Percentiles rank a stretch among this genome's conserved stretches.
Conservation (phyloP, 2,888 invertebrate species). For the Euproctis similis region DNA sequence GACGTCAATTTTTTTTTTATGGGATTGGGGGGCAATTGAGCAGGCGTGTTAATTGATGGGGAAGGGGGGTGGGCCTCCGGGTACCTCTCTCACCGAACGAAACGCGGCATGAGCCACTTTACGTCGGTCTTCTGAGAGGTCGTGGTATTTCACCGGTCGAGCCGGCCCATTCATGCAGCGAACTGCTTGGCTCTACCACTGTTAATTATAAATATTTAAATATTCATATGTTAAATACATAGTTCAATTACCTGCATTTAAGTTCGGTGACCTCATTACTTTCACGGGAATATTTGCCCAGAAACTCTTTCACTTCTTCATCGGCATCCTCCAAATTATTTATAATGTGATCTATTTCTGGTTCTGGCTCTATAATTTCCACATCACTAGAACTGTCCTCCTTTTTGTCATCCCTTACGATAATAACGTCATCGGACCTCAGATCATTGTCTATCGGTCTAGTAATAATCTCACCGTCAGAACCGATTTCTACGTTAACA, state of each 20-base stretch:
- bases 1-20: too few species aligned
- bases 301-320: conserved; percentile 59
- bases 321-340: conserved; percentile 64
- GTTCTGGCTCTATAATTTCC: conserved; percentile 51
- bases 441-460: conserved; percentile 39
- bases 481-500: conserved; percentile 62
- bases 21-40: too few species aligned
- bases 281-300: conserved; percentile 53
- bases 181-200: too few species aligned
- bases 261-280: conserved; percentile 29
- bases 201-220: too few species aligned
- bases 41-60: too few species aligned
- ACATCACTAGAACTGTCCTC: conserved; percentile 53
- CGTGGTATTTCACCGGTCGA: too few species aligned
- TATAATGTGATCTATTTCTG: conserved; percentile 51
- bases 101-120: too few species aligned
- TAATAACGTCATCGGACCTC: conserved; percentile 36
- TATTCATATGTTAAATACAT: too few species aligned
- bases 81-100: too few species aligned
- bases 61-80: too few species aligned
- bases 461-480: conserved; percentile 56
- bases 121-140: too few species aligned
- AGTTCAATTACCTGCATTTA: conserved; percentile 62
- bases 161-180: too few species aligned
- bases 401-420: conserved; percentile 37